A percentile compares a stretch with the other conserved stretches of the same genome.
phyloP scores from a whole-genome alignment of 2,888 invertebrate genomes.

The Ctena decussata region DNA sequence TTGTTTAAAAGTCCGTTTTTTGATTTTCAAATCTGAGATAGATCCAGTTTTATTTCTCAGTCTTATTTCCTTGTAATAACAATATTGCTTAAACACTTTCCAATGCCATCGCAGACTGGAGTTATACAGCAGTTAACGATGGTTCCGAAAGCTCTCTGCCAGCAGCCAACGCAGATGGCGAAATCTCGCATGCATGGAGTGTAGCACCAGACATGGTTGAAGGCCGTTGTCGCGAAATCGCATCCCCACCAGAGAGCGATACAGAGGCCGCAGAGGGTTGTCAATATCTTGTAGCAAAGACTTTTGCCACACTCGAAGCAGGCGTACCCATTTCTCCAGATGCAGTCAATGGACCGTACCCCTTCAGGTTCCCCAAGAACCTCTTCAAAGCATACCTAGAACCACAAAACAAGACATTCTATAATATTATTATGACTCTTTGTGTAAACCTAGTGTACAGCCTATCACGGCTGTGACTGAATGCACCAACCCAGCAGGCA shows the following conservation, averaged over 20 bases:
- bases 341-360: constrained; percentile 89
- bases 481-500: too few relatives aligned
- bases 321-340: constrained; percentile 90
- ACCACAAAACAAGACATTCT: too few relatives aligned
- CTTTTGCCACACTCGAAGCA: constrained; percentile 90
- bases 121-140: constrained; percentile 88
- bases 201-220: constrained; percentile 91
- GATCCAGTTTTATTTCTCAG: too few relatives aligned
- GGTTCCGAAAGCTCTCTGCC: constrained; percentile 86
- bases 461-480: too few relatives aligned
- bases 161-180: constrained; percentile 88
- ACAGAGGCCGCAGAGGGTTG: constrained; percentile 90
- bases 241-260: constrained; percentile 89
- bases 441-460: too few relatives aligned
- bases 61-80: constrained; percentile 61
- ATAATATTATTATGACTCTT: too few relatives aligned
- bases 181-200: constrained; percentile 90
- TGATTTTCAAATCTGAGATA: too few relatives aligned
- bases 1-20: too few relatives aligned
- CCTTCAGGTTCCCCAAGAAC: constrained; percentile 81
- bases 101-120: constrained; percentile 90
- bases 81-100: constrained; percentile 75
- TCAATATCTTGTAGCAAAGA: constrained; percentile 91
- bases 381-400: constrained; percentile 76
- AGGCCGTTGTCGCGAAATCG: constrained; percentile 88